Conservation (phyloP, 2,888 invertebrate genomes). For the Odontothrips loti region DNA sequence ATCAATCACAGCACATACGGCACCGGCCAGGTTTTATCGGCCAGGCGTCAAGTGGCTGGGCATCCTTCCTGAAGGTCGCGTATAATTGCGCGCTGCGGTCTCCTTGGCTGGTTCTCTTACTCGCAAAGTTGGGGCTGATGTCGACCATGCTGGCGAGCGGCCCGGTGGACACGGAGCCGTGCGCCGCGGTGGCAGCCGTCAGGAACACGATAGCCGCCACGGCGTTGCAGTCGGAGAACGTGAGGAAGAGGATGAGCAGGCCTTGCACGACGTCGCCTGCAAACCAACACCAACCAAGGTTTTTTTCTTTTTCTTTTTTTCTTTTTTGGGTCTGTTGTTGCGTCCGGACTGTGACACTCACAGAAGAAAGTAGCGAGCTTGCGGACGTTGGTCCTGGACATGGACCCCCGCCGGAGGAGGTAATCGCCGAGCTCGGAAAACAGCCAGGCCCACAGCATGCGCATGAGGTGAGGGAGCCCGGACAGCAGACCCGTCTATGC, state of each 20-base stretch:
- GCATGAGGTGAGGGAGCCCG: constrained; percentile 58
- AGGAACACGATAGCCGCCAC: constrained; percentile 57
- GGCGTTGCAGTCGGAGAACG: constrained; percentile 60
- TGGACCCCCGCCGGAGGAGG: constrained; percentile 53
- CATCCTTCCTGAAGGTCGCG: not conserved
- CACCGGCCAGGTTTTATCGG: not conserved
- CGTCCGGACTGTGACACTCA: constrained; percentile 44
- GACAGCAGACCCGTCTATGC: constrained; percentile 62
- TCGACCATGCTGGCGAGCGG: constrained; percentile 64
- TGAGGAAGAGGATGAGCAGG: constrained; percentile 57
- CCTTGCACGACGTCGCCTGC: constrained; percentile 59
- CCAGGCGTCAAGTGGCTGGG: not conserved
- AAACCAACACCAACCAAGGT: constrained; percentile 26
- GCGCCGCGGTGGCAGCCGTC: constrained; percentile 58
- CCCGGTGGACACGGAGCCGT: constrained; percentile 64
- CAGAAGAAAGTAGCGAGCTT: constrained; percentile 60
- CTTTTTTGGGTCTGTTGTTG: not conserved
- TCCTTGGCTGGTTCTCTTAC: constrained; percentile 33
- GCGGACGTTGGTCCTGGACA: constrained; percentile 59
- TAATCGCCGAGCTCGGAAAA: constrained; percentile 58
- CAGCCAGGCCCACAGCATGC: constrained; percentile 55
- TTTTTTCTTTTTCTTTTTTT: not conserved
- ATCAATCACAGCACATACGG: not conserved
- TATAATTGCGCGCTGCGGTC: not conserved
- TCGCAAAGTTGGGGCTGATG: constrained; percentile 51